These are phyloP conservation scores for Bombus impatiens DNA, from an alignment of 1,140 invertebrate genomes.

Conservation along the genomic window DNA sequence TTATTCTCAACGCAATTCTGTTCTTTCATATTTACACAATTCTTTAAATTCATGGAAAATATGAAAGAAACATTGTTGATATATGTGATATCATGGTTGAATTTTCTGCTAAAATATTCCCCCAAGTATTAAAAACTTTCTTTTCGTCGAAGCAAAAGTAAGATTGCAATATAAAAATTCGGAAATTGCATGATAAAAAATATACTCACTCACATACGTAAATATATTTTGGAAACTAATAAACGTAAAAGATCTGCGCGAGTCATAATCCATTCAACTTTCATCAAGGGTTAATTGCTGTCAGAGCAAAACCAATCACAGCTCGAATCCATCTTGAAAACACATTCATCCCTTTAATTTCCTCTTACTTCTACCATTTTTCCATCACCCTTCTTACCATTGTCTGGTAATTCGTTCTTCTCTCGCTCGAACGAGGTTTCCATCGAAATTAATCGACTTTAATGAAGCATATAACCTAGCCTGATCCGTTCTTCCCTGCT, in stretches of 20 bases:
- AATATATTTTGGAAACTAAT: too few relatives aligned
- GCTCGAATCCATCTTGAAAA: neutral
- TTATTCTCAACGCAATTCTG: too few relatives aligned
- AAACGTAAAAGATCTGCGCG: neutral
- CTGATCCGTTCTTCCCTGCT: neutral
- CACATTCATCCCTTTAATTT: neutral
- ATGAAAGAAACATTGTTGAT: too few relatives aligned
- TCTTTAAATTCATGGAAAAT: neutral
- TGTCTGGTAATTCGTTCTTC: neutral
- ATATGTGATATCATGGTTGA: too few relatives aligned
- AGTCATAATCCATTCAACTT: neutral
- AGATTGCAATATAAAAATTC: neutral
- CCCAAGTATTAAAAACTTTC: neutral
- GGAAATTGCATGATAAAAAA: neutral
- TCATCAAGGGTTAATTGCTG: neutral
- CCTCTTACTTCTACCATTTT: neutral
- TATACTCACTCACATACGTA: too few relatives aligned
- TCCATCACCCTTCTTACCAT: neutral
- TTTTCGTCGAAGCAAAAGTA: neutral
- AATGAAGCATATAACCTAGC: constrained; percentile 33
- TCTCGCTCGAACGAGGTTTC: constrained; percentile 9
- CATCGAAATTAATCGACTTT: constrained; percentile 40
- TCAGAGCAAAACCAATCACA: neutral
- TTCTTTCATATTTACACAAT: neutral
- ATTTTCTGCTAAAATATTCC: neutral